phyloP scores from a whole-genome alignment of 1,140 invertebrate species.

The Drosophila navojoa region DNA sequence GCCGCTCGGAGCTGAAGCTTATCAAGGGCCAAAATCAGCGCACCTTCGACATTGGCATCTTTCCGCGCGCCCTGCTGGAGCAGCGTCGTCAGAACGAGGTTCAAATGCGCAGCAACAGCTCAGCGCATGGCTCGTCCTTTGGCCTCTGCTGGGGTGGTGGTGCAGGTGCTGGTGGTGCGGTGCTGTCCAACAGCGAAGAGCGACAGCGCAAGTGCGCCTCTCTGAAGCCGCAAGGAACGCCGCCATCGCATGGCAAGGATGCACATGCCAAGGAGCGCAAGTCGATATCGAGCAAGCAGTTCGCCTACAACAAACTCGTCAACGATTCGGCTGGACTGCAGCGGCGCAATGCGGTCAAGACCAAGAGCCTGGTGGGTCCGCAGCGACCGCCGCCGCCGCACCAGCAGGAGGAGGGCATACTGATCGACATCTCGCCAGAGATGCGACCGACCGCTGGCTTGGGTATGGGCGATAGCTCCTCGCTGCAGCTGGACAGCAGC shows the following conservation, averaged over 20 bases:
- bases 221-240: slow-evolving; percentile 48
- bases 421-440: slow-evolving; percentile 87
- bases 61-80: slow-evolving; percentile 85
- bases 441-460: slow-evolving; percentile 54
- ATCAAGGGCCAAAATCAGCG: slow-evolving; percentile 98
- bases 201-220: slow-evolving; percentile 83
- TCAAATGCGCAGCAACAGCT: slow-evolving; percentile 48
- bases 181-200: slow-evolving; percentile 47
- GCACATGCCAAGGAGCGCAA: slow-evolving; percentile 84
- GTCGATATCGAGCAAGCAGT: slow-evolving; percentile 87
- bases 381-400: slow-evolving; percentile 85
- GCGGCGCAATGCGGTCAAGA: slow-evolving; percentile 60
- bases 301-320: slow-evolving; percentile 90
- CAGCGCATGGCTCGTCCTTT: slow-evolving; percentile 87
- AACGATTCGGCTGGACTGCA: slow-evolving; percentile 85
- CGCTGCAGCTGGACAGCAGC: slow-evolving; percentile 67
- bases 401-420: slow-evolving; percentile 86
- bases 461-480: slow-evolving; percentile 49
- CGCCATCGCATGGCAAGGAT: not conserved
- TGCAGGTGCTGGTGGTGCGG: slow-evolving; percentile 84
- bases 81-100: slow-evolving; percentile 64
- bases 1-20: slow-evolving; percentile 95
- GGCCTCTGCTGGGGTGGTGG: slow-evolving; percentile 94
- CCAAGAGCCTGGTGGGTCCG: slow-evolving; percentile 74
- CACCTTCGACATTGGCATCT: slow-evolving; percentile 93